Conservation (phyloP, 2,888 invertebrate genomes). For the Seira musarum region DNA sequence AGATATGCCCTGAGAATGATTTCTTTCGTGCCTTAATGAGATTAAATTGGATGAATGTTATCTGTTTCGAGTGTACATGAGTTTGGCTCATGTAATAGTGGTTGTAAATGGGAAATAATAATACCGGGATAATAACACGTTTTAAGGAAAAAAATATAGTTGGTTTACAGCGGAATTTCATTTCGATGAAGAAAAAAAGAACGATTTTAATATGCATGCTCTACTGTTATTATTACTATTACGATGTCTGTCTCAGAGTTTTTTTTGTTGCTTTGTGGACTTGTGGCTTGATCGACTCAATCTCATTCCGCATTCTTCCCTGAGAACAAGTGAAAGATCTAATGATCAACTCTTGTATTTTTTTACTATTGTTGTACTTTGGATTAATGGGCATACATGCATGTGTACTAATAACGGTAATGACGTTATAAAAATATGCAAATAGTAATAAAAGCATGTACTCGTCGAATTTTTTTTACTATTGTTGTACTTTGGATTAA, state of each 20-base stretch:
- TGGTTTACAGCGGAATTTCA: constrained; percentile 16
- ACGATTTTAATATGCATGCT: constrained; percentile 1
- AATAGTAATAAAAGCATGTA: too few relatives aligned
- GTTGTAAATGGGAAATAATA: constrained; percentile 20
- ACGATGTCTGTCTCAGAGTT: neutral
- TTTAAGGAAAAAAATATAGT: constrained; percentile 15
- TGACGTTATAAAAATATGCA: too few relatives aligned
- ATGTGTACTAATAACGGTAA: too few relatives aligned
- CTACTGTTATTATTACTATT: neutral
- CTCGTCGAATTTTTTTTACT: too few relatives aligned
- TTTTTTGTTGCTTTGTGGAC: constrained; percentile 1
- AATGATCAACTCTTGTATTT: too few relatives aligned
- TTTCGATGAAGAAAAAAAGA: constrained; percentile 13
- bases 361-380: too few relatives aligned
- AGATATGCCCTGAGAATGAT: neutral
- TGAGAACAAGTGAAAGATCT: too few relatives aligned
- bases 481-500: too few relatives aligned
- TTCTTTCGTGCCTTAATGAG: constrained; percentile 45
- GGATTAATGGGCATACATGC: too few relatives aligned
- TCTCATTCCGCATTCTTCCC: neutral
- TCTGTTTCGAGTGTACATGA: neutral
- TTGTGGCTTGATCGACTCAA: constrained; percentile 51
- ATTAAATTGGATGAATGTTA: constrained; percentile 47
- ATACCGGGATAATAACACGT: constrained; percentile 27
- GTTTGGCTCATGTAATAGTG: neutral